Evolutionary conservation across 2,888 invertebrate genomes (phyloP), one percentile per base, ranked within the genome.

Genomic region (Rambutsinella grinnellia): DNA sequence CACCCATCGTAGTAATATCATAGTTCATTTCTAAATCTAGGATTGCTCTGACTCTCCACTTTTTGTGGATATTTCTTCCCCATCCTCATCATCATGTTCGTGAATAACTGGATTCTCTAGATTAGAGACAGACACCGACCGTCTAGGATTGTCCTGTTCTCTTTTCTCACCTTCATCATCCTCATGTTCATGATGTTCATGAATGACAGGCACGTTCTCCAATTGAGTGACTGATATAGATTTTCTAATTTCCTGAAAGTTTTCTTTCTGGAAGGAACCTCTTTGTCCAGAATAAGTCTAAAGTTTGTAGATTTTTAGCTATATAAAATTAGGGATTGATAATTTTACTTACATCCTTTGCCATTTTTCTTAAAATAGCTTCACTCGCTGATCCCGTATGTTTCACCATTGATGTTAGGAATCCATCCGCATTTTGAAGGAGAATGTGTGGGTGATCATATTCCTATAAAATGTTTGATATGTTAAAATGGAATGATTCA

Each of bases 381-480:
- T 91, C 90, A 87, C 91, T 92, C 46, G 88, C 86, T 67, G 89
- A 88, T 2, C 93, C 93, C 0, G 92, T 92, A 85, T 93, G 91
- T 47, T 92, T 89, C 0, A 93, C 92, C 84, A 94, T 87, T 17
- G 89, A 87, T 79, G 90, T 90, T 85, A 94, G 90, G 76, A 90
- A 88, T 0, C 92, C 91, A 2, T 87, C 87, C 79, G 88, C 87
- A 83, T 90, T 89, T 27, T 90, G 88, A 79, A 93, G 85, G 36
- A 94, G 85, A 82, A 90, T 88, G 85, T 90, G 90, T 0, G 97
- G 95, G 84, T 93, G 92, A 6, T 93, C 94, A 54, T 92, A 91
- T 86, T 97, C 96, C 74, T 87, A 77, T 46, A 24, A 44, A n/a
- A n/a, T n/a, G n/a, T n/a, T n/a, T n/a, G n/a, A n/a, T n/a, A n/a